phyloP scores from a whole-genome alignment of 2,113 vertebrate species.

The Pygoscelis adeliae region DNA sequence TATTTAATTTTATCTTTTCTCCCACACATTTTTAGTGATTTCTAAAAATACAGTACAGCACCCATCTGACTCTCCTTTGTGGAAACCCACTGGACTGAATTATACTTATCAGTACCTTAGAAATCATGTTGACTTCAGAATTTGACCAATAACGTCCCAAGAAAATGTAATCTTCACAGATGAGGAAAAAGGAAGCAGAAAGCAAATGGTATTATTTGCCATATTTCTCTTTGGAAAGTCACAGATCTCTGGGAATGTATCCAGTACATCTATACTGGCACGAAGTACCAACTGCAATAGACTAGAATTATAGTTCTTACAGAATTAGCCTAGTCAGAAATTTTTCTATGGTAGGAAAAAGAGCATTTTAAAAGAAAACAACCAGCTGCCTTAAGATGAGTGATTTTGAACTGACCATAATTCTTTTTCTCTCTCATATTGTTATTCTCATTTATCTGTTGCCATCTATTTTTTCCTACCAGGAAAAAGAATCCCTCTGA shows the following conservation, averaged over 20 bases:
- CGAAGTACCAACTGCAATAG: background rate
- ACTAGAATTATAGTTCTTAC: background rate
- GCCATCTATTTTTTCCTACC: accelerated
- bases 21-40: background rate
- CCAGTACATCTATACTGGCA: background rate
- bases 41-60: background rate
- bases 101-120: background rate
- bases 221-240: background rate
- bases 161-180: background rate
- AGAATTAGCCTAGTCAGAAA: background rate
- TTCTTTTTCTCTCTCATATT: background rate
- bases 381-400: background rate
- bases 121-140: background rate
- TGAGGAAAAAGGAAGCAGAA: background rate
- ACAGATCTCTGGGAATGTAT: background rate
- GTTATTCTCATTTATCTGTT: background rate
- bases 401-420: background rate
- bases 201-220: background rate
- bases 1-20: background rate
- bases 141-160: background rate
- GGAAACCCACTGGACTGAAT: background rate
- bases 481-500: background rate
- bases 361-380: background rate
- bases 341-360: background rate
- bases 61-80: background rate